Evolutionary conservation across 1,140 invertebrate species (phyloP).

Genomic region (Harlomillsia oculata): DNA sequence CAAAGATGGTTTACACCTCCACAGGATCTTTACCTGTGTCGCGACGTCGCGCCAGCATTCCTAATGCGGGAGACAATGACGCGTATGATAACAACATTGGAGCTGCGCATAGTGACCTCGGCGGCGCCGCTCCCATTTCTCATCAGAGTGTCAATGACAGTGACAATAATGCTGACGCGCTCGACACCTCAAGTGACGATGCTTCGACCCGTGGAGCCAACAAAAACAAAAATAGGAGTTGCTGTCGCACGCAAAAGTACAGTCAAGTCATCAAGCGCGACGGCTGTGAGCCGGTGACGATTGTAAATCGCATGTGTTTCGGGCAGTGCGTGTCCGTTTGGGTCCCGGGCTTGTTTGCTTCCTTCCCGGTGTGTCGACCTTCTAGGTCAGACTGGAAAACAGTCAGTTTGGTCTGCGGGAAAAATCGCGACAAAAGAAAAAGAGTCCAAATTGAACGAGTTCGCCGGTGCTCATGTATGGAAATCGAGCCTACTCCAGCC

Average conservation of each 20-base stretch:
- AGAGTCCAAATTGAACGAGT: constrained; percentile 29
- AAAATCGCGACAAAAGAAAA: constrained; percentile 16
- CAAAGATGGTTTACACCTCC: constrained; percentile 31
- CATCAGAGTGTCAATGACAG: neutral
- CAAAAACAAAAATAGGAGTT: constrained; percentile 17
- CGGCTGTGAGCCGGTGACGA: constrained; percentile 29
- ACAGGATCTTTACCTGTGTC: neutral
- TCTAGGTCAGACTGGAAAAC: constrained; percentile 27
- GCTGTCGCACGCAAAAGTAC: constrained; percentile 33
- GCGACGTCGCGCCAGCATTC: neutral
- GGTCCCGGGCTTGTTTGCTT: constrained; percentile 30
- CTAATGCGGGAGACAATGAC: too few relatives aligned
- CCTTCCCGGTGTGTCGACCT: constrained; percentile 32
- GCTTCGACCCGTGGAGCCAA: neutral
- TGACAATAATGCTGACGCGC: too few relatives aligned
- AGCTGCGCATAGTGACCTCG: too few relatives aligned
- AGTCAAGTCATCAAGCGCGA: constrained; percentile 28
- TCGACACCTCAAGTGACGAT: too few relatives aligned
- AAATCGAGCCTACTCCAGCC: constrained; percentile 27
- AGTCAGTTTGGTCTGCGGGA: constrained; percentile 26
- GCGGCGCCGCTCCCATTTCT: neutral
- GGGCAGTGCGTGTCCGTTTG: constrained; percentile 32
- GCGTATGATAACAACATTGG: too few relatives aligned
- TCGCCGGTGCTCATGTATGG: constrained; percentile 33
- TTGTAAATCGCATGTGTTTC: constrained; percentile 32